A percentile compares a stretch with the other conserved stretches of the same genome.
Conservation (phyloP, 1,140 invertebrate species). For the Coelopa frigida region DNA sequence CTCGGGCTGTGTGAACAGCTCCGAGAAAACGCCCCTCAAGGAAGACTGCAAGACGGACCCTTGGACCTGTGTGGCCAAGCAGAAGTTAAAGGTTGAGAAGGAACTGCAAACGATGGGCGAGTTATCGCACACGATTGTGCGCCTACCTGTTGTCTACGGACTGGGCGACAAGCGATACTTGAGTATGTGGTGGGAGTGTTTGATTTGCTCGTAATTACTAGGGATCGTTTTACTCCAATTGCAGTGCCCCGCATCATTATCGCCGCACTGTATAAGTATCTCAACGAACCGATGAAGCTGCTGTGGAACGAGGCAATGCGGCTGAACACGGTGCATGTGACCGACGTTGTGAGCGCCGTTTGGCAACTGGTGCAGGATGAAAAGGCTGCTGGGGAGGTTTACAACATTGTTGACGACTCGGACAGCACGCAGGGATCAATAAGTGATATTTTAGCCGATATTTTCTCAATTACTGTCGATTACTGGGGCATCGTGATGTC, state of each 20-base stretch:
- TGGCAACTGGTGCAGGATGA: conserved; percentile 51
- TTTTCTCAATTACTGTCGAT: conserved; percentile 81
- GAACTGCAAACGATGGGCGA: conserved; percentile 55
- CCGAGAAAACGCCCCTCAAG: conserved; percentile 68
- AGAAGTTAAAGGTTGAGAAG: conserved; percentile 77
- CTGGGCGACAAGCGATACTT: conserved; percentile 73
- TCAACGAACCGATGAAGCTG: conserved; percentile 84
- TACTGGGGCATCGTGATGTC: conserved; percentile 76
- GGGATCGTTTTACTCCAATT: conserved; percentile 22
- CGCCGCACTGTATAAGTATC: conserved; percentile 79
- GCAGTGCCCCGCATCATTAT: conserved; percentile 75
- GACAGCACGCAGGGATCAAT: conserved; percentile 76
- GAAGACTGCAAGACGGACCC: conserved; percentile 70
- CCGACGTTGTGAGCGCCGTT: conserved; percentile 71
- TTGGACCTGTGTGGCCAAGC: conserved; percentile 75
- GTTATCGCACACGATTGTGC: conserved; percentile 72
- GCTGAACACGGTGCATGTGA: conserved; percentile 82
- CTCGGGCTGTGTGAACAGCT: conserved; percentile 69
- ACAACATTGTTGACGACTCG: conserved; percentile 76
- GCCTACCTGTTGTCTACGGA: conserved; percentile 83
- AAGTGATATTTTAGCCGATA: conserved; percentile 67
- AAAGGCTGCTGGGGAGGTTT: conserved; percentile 55
- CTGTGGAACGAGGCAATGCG: conserved; percentile 78
- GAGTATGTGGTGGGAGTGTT: conserved; percentile 52
- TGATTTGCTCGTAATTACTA: background rate